Base-by-base conservation (phyloP, 1,140 invertebrate genomes). In the Tetramorium alpestre region DNA sequence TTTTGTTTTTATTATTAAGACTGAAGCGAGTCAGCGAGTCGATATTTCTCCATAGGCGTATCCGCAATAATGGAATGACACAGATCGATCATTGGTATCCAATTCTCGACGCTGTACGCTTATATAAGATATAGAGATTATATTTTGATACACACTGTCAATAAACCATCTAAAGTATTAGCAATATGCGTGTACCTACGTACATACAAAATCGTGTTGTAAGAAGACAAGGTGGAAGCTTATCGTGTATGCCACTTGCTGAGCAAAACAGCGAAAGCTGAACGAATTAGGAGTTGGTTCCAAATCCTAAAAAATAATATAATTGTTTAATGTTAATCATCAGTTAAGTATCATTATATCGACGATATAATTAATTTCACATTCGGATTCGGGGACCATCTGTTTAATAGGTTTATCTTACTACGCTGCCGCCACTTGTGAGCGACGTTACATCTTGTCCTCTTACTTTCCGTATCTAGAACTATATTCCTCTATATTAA, bases 121-220 rank as follows among this genome's bases (percentile, higher is more conserved):
- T 78, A 73, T 60, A 38, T 87, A 89, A 90, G 16, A 85, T 75
- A 65, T 58, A 90, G 28, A 89, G n/a, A 87, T 44, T 90, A 89
- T 90, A 86, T 90, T 90, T 90, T 90, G 65, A 81, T 90, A 90
- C 47, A 70, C 56, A 69, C 56, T 49, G 13, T 75, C 33, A 60
- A 60, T 70, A 78, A 76, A 65, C 11, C 22, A 81, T 69, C 10
- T 76, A 47, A 89, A 81, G 33, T 69, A 69, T 73, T 85, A 64
- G 28, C 38, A 41, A 72, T 67, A 82, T 28, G 54, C 13, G 25
- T 75, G n/a, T 73, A n/a, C 3, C 44, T 22, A 54, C 41, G 54
- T 82, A 33, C 47, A 49, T 81, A 81, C 51, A 22, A 41, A 81
- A 54, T 16, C 10, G n/a, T 44, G 76, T 38, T 22, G 44, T 65